Percentiles rank a stretch among this genome's conserved stretches.
These are phyloP conservation scores for Anagyrus pseudococci DNA, from an alignment of 2,888 invertebrate genomes.

Conservation along the genomic window DNA sequence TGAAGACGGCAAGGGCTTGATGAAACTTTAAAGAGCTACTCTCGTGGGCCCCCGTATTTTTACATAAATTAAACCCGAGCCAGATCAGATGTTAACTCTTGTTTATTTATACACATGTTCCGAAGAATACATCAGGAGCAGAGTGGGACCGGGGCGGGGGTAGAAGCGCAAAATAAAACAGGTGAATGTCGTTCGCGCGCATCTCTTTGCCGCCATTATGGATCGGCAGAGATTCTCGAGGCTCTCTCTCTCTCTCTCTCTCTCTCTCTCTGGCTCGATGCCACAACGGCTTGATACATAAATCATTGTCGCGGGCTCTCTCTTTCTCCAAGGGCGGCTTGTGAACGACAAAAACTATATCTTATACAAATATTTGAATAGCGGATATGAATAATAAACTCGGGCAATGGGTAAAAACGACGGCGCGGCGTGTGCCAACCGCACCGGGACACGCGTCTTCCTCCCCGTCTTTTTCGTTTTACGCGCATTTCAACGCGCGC, in stretches of 20 bases:
- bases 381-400: conserved; percentile 15
- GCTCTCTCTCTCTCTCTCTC: conserved; percentile 4
- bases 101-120: conserved; percentile 36
- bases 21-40: conserved; percentile 35
- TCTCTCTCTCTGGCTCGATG: conserved; percentile 9
- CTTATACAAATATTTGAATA: conserved; percentile 22
- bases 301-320: conserved; percentile 24
- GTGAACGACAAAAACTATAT: conserved; percentile 3
- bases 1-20: conserved; percentile 36
- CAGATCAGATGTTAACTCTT: conserved; percentile 37
- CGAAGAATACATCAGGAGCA: too few relatives aligned
- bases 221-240: not conserved
- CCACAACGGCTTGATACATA: conserved; percentile 23
- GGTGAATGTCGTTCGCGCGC: conserved; percentile 29
- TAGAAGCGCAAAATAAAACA: too few relatives aligned
- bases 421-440: not conserved
- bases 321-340: not conserved
- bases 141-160: too few relatives aligned
- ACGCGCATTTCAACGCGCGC: not conserved
- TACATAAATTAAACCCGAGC: conserved; percentile 36
- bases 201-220: not conserved
- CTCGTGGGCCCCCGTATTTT: conserved; percentile 25
- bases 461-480: not conserved
- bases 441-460: not conserved
- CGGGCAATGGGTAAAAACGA: too few relatives aligned